These are phyloP conservation scores for Morone saxatilis DNA, from an alignment of 2,113 vertebrate genomes.

Conservation along the genomic window DNA sequence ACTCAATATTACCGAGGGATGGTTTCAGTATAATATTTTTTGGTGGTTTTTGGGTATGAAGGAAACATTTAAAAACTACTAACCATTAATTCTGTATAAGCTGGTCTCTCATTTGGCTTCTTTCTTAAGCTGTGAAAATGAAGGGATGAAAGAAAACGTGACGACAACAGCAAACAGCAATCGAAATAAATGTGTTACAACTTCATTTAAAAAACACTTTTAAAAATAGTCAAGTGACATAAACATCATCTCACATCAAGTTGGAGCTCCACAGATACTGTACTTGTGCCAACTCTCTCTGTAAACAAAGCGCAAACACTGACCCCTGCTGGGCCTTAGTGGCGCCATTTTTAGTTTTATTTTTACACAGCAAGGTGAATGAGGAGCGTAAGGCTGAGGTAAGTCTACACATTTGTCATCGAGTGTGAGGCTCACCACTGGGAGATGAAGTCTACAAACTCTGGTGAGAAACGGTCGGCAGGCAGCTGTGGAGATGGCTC, in stretches of 20 bases:
- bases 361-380: not conserved
- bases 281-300: not conserved
- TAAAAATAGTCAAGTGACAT: not conserved
- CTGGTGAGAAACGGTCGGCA: conserved; percentile 90
- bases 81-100: conserved; percentile 98
- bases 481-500: conserved; percentile 96
- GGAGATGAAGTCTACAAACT: conserved; percentile 98
- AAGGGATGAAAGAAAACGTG: conserved; percentile 40
- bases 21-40: not conserved
- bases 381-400: not conserved
- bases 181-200: not conserved
- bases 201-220: not conserved
- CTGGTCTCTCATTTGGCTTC: conserved; percentile 98
- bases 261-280: not conserved
- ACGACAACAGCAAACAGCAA: not conserved
- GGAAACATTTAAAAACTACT: conserved; percentile 66
- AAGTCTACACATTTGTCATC: not conserved
- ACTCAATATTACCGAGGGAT: not conserved
- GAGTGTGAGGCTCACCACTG: conserved; percentile 87
- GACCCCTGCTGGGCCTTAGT: conserved; percentile 62
- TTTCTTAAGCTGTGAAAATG: conserved; percentile 93
- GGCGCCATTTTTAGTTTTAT: not conserved
- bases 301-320: conserved; percentile 41
- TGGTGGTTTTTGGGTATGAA: not conserved
- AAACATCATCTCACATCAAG: not conserved